Evolutionary conservation across 2,797 vertebrate species (phyloP), one percentile per base, ranked within the genome.

Genomic region (Notoglanidium macrostoma): DNA sequence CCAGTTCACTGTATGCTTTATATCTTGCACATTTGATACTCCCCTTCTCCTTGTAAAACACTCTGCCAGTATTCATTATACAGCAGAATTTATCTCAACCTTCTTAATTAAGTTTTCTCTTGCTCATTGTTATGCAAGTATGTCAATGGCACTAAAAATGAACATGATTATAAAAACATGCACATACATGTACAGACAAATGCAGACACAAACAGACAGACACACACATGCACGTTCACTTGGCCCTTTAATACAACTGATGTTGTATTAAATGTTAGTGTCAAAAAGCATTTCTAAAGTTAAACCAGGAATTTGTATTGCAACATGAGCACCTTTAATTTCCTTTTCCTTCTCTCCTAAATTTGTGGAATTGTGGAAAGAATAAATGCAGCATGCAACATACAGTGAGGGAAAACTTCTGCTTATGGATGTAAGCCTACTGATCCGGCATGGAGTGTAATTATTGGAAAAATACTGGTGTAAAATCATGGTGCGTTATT

Each of bases 321-420:
- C 63, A 80, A 29, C 35, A 23, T 19, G 4, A 51, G 46, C 77
- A 81, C 26, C 32, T 63, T 87, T 55, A 21, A 29, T 12, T 82
- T 85, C 67, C 74, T 85, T 81, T 85, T 74, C 29, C 51, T 85
- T 59, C n/a, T 79, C n/a, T 83, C 73, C 44, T 63, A 65, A 84
- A 65, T 67, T 12, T 15, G 8, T 44, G 61, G 9, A 19, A 61
- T 8, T 10, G 35, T 55, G 59, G 49, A 76, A 26, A 77, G 59
- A 17, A 54, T 29, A 2, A 72, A 44, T 55, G 40, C 54, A 51
- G 29, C 32, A 87, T 72, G 67, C 40, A 15, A 54, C 46, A 51
- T 67, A 68, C 11, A 57, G 51, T 7, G 26, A 23, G 23, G 26
- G 6, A 10, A 59, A 35, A 19, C 32, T 61, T 9, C 40, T 49